Conservation (phyloP, 2,113 vertebrate genomes). For the Riparia riparia region DNA sequence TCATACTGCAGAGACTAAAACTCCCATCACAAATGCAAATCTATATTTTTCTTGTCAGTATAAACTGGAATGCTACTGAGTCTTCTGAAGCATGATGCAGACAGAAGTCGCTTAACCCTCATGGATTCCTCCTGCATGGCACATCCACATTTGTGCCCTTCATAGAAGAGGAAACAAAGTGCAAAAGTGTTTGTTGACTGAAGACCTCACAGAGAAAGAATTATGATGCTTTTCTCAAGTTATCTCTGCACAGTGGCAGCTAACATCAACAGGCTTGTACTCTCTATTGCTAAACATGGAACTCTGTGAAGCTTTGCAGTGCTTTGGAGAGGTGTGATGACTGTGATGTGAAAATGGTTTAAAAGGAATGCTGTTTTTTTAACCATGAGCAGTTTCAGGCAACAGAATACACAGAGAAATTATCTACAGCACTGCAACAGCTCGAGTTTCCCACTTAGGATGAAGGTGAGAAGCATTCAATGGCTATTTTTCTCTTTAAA, state of each 20-base stretch:
- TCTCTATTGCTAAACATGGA: not conserved
- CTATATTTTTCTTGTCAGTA: constrained; percentile 1
- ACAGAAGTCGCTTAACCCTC: not conserved
- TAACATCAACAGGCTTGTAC: constrained; percentile 2
- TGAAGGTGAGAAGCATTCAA: not conserved
- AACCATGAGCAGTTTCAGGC: not conserved
- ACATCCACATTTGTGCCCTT: not conserved
- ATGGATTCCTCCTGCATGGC: fast-evolving
- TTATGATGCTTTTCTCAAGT: not conserved
- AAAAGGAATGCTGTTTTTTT: not conserved
- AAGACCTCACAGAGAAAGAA: not conserved
- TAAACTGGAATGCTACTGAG: not conserved
- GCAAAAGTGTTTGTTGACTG: not conserved
- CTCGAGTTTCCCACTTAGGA: not conserved
- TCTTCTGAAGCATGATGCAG: not conserved
- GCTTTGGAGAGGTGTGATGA: not conserved
- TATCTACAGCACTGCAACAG: not conserved
- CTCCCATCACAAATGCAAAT: not conserved
- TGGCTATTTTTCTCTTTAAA: not conserved
- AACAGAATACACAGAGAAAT: not conserved
- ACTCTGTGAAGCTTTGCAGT: not conserved
- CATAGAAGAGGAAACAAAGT: not conserved
- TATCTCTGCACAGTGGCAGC: not conserved
- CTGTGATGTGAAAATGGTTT: not conserved
- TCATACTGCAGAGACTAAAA: not conserved